phyloP scores from a whole-genome alignment of 1,140 invertebrate species.

The Antheraea pernyi region DNA sequence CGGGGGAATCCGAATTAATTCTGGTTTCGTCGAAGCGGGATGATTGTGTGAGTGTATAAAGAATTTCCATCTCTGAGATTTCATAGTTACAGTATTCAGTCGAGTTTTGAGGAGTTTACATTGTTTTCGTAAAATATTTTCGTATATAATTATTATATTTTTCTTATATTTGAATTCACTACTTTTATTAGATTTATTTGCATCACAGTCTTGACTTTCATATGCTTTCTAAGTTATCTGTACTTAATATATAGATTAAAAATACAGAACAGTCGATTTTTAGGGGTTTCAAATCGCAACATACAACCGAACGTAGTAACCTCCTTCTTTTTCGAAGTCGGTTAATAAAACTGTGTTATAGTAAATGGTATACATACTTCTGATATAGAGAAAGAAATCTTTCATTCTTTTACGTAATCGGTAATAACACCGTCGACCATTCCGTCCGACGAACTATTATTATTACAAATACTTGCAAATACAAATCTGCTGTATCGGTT shows the following conservation, averaged over 20 bases:
- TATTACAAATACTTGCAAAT: conserved; percentile 54
- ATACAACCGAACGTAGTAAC: no score
- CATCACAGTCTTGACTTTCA: neutral
- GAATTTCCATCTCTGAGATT: conserved; percentile 18
- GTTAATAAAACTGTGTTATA: no score
- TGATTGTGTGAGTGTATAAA: conserved; percentile 50
- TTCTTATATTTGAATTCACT: neutral
- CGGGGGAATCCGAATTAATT: conserved; percentile 42
- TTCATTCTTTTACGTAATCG: conserved; percentile 31
- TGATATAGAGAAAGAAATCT: conserved; percentile 2
- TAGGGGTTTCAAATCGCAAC: no score
- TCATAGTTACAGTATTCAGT: conserved; percentile 6
- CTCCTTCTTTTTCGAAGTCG: no score
- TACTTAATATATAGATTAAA: no score
- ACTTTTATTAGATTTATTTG: neutral
- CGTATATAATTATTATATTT: neutral
- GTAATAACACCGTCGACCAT: conserved; percentile 46
- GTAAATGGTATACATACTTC: neutral
- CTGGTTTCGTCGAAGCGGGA: conserved; percentile 46
- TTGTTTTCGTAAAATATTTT: neutral
- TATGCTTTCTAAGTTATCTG: neutral
- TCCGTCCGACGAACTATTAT: conserved; percentile 35
- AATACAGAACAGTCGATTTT: no score
- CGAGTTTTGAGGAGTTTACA: neutral
- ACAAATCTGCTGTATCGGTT: conserved; percentile 43